Base-by-base conservation (phyloP, 2,888 invertebrate species). In the Eremobia ochroleuca region DNA sequence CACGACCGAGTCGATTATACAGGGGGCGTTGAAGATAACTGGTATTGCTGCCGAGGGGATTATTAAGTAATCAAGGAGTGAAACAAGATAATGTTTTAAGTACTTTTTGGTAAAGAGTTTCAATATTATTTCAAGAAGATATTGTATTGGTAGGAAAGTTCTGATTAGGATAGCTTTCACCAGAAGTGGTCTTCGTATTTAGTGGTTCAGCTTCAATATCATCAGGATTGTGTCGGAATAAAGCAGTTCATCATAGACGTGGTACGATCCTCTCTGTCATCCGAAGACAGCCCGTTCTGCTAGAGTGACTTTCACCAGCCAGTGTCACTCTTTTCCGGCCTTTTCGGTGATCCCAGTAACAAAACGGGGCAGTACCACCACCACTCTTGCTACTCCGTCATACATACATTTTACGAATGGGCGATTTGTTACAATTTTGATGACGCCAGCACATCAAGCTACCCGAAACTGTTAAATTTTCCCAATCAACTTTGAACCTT, bases 1-100 rank as follows among this genome's bases (percentile, higher is more conserved):
- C 64, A 58, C 34, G 62, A 65, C 73, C 37, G 66, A 83, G 79
- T 77, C 79, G 76, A 87, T 87, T 87, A 78, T 37, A 64, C 73
- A 58, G 28, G 46, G 72, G 71, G 73, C 64, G 78, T 71, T 68
- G 68, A 68, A 69, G 61, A 81, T 79, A 79, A 75, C 67, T 55
- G 37, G 28, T 76, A 71, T 76, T 64, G 59, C 43, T 76, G n/a
- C 11, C 37, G 28, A 37, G 55, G 74, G 72, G 75, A 73, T 74
- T 70, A 75, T 64, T 75, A 73, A 77, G 70, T 73, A 69, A 85
- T 81, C 55, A 76, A 62, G 21, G 13, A 21, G 5, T 67, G 18
- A 70, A 73, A 70, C 71, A 52, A 68, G n/a, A 6, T 0, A 66
- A 40, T 34, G 46, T 66, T 67, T 64, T 40, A 61, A 62, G n/a